phyloP scores from a whole-genome alignment of 2,113 vertebrate genomes.

The Mohoua ochrocephala region DNA sequence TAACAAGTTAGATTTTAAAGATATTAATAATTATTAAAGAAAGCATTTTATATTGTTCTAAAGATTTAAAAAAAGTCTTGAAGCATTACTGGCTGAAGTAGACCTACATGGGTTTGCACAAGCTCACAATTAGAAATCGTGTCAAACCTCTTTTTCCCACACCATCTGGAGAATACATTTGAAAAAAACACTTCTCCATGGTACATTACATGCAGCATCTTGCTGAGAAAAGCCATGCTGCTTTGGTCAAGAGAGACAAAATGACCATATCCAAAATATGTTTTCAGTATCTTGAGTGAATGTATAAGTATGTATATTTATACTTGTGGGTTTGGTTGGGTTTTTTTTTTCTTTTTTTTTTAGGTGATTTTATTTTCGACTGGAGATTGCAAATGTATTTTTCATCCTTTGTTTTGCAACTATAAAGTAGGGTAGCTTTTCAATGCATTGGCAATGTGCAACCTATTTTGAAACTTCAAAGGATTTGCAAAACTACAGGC shows the following conservation, averaged over 20 bases:
- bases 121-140: background rate
- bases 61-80: background rate
- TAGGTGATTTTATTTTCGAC: background rate
- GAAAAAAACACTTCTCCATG: background rate
- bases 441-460: background rate
- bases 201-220: background rate
- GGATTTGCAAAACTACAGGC: background rate
- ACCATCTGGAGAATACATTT: background rate
- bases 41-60: background rate
- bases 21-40: background rate
- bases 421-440: background rate
- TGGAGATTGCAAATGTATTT: background rate
- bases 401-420: background rate
- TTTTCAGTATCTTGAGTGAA: background rate
- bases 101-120: background rate
- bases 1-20: background rate
- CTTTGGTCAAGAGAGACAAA: background rate
- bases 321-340: background rate
- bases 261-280: background rate
- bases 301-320: background rate
- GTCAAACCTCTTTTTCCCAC: background rate
- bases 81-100: background rate
- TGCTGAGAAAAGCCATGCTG: background rate
- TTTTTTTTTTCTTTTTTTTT: background rate
- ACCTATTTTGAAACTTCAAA: constrained; percentile 11